Percentiles rank a stretch among this genome's conserved stretches.
These are phyloP conservation scores for Cotesia chilonis DNA, from an alignment of 1,140 invertebrate species.

Conservation along the genomic window DNA sequence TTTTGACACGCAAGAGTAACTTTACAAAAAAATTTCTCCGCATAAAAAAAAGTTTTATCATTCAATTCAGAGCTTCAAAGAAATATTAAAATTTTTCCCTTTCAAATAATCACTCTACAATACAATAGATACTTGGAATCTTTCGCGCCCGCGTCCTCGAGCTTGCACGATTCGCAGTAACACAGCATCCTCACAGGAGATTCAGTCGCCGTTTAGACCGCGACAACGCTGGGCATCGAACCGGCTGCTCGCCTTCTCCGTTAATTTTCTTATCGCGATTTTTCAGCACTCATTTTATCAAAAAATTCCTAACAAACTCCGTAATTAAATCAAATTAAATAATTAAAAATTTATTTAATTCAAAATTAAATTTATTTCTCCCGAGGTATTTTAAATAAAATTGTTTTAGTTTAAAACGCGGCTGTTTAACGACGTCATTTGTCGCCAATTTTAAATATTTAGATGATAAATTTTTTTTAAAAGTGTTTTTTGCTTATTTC, in stretches of 20 bases:
- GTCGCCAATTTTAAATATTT: not conserved
- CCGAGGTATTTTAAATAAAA: too few species aligned
- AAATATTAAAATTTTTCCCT: not conserved
- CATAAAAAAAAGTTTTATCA: too few species aligned
- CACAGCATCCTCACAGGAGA: conserved; percentile 57
- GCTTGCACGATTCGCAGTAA: conserved; percentile 42
- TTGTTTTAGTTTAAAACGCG: too few species aligned
- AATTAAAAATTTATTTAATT: too few species aligned
- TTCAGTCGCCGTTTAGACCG: conserved; percentile 65
- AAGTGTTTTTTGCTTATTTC: not conserved
- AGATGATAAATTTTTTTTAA: not conserved
- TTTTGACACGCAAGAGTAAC: too few species aligned
- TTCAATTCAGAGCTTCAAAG: not conserved
- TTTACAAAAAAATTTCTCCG: too few species aligned
- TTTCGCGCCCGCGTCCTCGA: conserved; percentile 34
- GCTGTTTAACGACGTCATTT: too few species aligned
- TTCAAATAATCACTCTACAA: not conserved
- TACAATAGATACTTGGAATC: conserved; percentile 20
- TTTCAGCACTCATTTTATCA: not conserved
- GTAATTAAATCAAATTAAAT: not conserved
- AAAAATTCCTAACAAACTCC: not conserved
- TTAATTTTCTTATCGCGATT: conserved; percentile 24
- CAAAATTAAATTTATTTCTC: too few species aligned
- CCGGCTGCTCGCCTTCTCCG: conserved; percentile 42
- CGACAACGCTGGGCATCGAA: conserved; percentile 59